Base-by-base conservation (phyloP, 1,140 invertebrate species). In the Trichonephila clavipes region DNA sequence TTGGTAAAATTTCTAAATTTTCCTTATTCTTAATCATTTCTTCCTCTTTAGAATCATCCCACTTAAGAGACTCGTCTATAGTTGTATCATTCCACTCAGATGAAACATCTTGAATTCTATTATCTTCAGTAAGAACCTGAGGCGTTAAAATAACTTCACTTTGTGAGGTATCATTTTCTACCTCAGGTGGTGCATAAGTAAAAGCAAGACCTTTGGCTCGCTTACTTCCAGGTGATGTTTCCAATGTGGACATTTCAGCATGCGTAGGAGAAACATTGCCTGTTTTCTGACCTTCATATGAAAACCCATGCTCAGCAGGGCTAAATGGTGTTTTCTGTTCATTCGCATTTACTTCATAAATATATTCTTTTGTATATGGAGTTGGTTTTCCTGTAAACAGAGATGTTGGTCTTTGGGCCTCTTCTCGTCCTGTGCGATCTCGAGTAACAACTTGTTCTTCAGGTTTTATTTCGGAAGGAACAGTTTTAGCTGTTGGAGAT, bases 131-230 rank as follows among this genome's bases (percentile, higher is more conserved):
- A 1, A 89, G 8, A 28, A 85, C 81, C 51, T 83, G 72, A 21
- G 87, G 77, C 14, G 93, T 28, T 7, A 89, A 40, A 28, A 90
- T 66, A 10, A 90, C 62, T 72, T 94, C 93, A 66, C 59, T 91
- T n/a, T 90, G 87, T 0, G 92, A 88, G 8, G 59, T 92, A 40
- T 92, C 77, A 21, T 58, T 28, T n/a, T 88, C 72, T 64, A 10
- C 28, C 69, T 93, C 94, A n/a, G 82, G 66, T 21, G 95, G 95
- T 21, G 62, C 82, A 88, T 95, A 95, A 34, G 95, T 95, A 88
- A 95, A 95, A 40, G 95, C 95, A 34, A 94, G 66, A 66, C 94
- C 95, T 66, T 94, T 95, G 2, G 94, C 92, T 16, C 90, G 85
- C 59, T 90, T 91, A 10, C 62, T 91, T 2, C 86, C 72, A 16